These are phyloP conservation scores for Bursaphelenchus okinawaensis DNA, from an alignment of 2,888 invertebrate species.

Conservation along the genomic window DNA sequence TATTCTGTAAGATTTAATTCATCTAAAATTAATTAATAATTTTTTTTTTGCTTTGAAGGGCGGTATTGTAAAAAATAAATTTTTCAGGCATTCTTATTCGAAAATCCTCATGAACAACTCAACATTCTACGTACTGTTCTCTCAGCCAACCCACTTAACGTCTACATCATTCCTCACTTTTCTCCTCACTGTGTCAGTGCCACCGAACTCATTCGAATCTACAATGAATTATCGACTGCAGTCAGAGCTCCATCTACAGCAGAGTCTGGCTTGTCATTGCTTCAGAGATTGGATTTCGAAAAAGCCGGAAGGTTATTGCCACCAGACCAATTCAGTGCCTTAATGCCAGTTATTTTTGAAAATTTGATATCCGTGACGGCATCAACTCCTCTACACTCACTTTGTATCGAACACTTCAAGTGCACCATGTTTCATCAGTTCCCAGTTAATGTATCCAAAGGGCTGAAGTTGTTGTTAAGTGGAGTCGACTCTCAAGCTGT, in stretches of 20 bases:
- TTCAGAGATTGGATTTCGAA: slow-evolving; percentile 43
- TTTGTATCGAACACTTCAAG: slow-evolving; percentile 47
- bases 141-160: slow-evolving; percentile 37
- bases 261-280: slow-evolving; percentile 25
- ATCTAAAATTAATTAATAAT: too few relatives aligned
- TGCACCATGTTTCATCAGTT: slow-evolving; percentile 52
- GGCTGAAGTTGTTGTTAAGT: slow-evolving; percentile 38
- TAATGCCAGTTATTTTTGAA: slow-evolving; percentile 42
- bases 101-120: slow-evolving; percentile 44
- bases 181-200: slow-evolving; percentile 46
- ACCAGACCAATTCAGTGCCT: slow-evolving; percentile 48
- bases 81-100: slow-evolving; percentile 42
- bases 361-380: slow-evolving; percentile 23
- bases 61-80: too few relatives aligned
- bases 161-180: slow-evolving; percentile 25
- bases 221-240: slow-evolving; percentile 22
- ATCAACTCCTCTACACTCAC: slow-evolving; percentile 23
- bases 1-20: too few relatives aligned
- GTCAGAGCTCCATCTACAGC: slow-evolving; percentile 27
- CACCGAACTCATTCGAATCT: slow-evolving; percentile 33
- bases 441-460: slow-evolving; percentile 44
- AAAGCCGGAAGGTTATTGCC: slow-evolving; percentile 44
- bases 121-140: slow-evolving; percentile 48
- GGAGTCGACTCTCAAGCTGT: slow-evolving; percentile 43
- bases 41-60: too few relatives aligned